These are phyloP conservation scores for Nephotettix cincticeps DNA, from an alignment of 1,140 invertebrate species.

Conservation along the genomic window DNA sequence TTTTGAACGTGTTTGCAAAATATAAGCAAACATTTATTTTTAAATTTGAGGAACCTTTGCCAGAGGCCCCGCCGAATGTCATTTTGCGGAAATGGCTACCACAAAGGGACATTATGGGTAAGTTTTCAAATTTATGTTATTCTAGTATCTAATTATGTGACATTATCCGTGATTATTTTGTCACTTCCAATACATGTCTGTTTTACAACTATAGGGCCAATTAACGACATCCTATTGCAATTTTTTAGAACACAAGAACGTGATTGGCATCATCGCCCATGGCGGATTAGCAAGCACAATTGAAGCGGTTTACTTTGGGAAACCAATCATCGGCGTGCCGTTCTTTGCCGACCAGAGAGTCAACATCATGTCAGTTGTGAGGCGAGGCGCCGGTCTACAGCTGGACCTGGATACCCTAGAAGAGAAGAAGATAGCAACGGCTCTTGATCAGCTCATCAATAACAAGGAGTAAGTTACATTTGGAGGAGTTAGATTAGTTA, in stretches of 20 bases:
- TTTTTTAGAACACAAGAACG: constrained; percentile 29
- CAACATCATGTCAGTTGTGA: not conserved
- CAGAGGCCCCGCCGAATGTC: constrained; percentile 53
- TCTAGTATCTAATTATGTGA: no score
- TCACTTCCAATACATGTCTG: no score
- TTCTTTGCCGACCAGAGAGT: constrained; percentile 60
- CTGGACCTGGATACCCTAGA: not conserved
- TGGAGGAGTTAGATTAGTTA: no score
- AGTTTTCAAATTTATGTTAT: no score
- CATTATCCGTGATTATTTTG: no score
- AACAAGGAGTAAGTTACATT: not conserved
- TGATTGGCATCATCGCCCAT: constrained; percentile 63
- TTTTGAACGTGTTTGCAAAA: constrained; percentile 52
- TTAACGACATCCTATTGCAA: no score
- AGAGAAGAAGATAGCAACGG: not conserved
- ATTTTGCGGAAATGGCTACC: constrained; percentile 47
- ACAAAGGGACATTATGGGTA: constrained; percentile 47
- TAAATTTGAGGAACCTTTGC: constrained; percentile 55
- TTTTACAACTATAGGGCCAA: no score
- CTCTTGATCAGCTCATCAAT: not conserved
- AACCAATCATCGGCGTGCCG: constrained; percentile 68
- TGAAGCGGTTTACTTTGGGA: constrained; percentile 67
- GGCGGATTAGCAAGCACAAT: constrained; percentile 67
- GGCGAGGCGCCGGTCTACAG: not conserved
- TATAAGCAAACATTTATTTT: constrained; percentile 57